phyloP scores from a whole-genome alignment of 2,113 vertebrate species.

The Glaucidium brasilianum region DNA sequence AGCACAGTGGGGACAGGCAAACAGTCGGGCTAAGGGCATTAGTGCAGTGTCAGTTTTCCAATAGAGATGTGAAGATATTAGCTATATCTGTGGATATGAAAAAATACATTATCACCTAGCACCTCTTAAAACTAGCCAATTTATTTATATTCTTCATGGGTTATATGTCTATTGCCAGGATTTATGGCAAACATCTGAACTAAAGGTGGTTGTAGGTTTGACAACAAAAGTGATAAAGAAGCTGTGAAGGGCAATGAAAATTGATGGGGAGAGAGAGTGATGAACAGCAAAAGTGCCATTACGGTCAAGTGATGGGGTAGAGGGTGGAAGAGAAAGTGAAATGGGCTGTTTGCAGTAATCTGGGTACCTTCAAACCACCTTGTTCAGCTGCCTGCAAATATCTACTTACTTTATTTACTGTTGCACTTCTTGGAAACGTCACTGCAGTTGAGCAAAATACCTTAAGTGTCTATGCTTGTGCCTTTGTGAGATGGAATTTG shows the following conservation, averaged over 20 bases:
- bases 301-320: slow-evolving; percentile 56
- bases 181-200: slow-evolving; percentile 75
- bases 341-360: slow-evolving; percentile 42
- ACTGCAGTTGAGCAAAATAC: background rate
- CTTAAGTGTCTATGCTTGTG: background rate
- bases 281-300: slow-evolving; percentile 70
- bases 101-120: slow-evolving; percentile 65
- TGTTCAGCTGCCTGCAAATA: slow-evolving; percentile 16
- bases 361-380: slow-evolving; percentile 33
- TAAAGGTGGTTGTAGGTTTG: slow-evolving; percentile 76
- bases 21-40: slow-evolving; percentile 23
- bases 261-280: slow-evolving; percentile 69
- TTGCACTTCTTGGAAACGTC: background rate
- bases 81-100: slow-evolving; percentile 66
- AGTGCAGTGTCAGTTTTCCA: slow-evolving; percentile 61
- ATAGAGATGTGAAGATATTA: slow-evolving; percentile 59
- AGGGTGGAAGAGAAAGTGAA: slow-evolving; percentile 37
- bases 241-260: slow-evolving; percentile 75
- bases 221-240: slow-evolving; percentile 79
- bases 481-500: background rate
- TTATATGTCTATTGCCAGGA: slow-evolving; percentile 63
- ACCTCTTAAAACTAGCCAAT: slow-evolving; percentile 71
- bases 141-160: slow-evolving; percentile 71
- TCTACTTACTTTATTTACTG: slow-evolving; percentile 39
- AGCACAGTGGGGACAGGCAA: background rate